A percentile compares a stretch with the other conserved stretches of the same genome.
Evolutionary conservation across 2,797 vertebrate species (phyloP).

Genomic region (Hapalemur alaotrensis): DNA sequence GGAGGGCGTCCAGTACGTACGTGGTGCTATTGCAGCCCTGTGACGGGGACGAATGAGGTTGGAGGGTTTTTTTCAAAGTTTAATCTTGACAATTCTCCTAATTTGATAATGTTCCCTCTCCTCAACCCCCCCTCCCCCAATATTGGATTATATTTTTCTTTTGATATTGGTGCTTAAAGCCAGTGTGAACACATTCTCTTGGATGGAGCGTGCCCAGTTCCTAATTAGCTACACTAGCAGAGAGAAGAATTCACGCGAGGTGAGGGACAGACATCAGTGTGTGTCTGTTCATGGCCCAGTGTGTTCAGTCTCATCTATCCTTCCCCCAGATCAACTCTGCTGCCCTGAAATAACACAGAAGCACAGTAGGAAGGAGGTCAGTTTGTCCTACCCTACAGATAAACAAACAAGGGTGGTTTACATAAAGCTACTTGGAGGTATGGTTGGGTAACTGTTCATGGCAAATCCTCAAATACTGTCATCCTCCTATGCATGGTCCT

Average conservation of each 20-base stretch:
- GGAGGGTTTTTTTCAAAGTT: background rate
- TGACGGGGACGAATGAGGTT: slow-evolving; percentile 41
- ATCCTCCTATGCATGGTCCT: background rate
- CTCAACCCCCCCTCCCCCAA: background rate
- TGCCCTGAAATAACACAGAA: background rate
- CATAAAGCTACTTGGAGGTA: background rate
- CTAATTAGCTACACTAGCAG: background rate
- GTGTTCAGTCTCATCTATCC: background rate
- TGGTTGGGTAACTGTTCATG: background rate
- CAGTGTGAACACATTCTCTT: background rate
- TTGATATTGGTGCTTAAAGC: background rate
- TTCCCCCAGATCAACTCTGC: background rate
- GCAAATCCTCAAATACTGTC: background rate
- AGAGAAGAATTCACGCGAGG: background rate
- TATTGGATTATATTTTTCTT: background rate
- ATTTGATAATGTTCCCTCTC: background rate
- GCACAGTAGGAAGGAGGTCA: background rate
- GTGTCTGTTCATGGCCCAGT: background rate
- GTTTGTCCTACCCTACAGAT: background rate
- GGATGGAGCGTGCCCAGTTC: background rate
- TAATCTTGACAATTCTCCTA: background rate
- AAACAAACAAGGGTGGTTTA: background rate
- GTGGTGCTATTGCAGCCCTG: slow-evolving; percentile 95
- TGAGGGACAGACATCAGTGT: background rate
- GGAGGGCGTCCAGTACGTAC: slow-evolving; percentile 96